These are phyloP conservation scores for Tridacna crocea DNA, from an alignment of 2,888 invertebrate species.

Conservation along the genomic window DNA sequence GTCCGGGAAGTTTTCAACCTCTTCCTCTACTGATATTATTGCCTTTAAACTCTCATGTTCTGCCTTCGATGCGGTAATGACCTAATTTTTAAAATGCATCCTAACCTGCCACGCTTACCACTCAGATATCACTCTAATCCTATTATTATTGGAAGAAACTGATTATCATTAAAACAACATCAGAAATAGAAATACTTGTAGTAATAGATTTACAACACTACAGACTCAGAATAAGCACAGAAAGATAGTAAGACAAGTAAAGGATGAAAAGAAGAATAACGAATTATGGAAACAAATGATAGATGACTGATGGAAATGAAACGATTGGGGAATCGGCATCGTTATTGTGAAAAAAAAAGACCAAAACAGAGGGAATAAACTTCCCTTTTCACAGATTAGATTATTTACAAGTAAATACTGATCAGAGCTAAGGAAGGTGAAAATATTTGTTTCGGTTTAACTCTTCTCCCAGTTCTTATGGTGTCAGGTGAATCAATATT, in stretches of 20 bases:
- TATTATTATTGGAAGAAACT: too few species aligned
- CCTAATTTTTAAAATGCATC: neutral
- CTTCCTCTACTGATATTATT: neutral
- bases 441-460: slow-evolving; percentile 10
- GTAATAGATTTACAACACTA: too few species aligned
- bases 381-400: neutral
- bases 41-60: neutral
- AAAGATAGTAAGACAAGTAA: too few species aligned
- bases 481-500: neutral
- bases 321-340: neutral
- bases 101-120: neutral
- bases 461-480: neutral
- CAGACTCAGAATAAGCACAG: too few species aligned
- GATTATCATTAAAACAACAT: too few species aligned
- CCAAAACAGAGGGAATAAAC: neutral
- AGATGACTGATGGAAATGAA: neutral
- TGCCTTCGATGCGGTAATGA: neutral
- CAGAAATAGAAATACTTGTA: too few species aligned
- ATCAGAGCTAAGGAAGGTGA: neutral
- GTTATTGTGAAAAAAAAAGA: neutral
- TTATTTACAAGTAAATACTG: neutral
- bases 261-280: neutral
- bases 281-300: neutral
- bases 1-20: neutral
- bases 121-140: neutral